Percentiles rank a stretch among this genome's conserved stretches.
Evolutionary conservation across 2,888 invertebrate species (phyloP).

Genomic region (Dexiosoma caninum): DNA sequence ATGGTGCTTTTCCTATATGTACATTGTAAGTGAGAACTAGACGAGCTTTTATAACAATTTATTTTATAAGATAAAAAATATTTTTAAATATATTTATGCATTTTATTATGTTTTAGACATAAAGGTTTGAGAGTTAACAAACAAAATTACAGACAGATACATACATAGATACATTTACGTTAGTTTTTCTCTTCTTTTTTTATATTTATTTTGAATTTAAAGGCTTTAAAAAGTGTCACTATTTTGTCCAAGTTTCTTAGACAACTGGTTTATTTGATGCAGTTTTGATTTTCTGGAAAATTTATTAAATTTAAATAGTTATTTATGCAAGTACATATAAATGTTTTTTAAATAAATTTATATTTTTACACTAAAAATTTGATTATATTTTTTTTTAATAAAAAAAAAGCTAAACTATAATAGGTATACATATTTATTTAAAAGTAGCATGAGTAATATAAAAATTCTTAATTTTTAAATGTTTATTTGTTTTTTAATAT

Average conservation of each 20-base stretch:
- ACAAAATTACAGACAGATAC: slow-evolving; percentile 54
- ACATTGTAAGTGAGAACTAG: slow-evolving; percentile 39
- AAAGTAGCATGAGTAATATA: slow-evolving; percentile 26
- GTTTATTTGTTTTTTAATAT: slow-evolving; percentile 2
- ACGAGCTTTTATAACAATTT: slow-evolving; percentile 48
- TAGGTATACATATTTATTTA: background rate
- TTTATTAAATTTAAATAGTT: background rate
- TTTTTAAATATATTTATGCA: slow-evolving; percentile 35
- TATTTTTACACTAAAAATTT: slow-evolving; percentile 9
- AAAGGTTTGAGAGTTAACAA: slow-evolving; percentile 61
- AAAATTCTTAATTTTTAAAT: slow-evolving; percentile 40
- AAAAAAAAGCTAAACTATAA: slow-evolving; percentile 26
- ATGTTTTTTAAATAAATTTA: background rate
- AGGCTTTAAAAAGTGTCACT: slow-evolving; percentile 53
- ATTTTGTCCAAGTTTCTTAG: slow-evolving; percentile 36
- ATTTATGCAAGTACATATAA: slow-evolving; percentile 3
- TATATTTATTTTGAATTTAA: slow-evolving; percentile 32
- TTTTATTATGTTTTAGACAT: slow-evolving; percentile 50
- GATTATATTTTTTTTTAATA: background rate
- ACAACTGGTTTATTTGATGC: slow-evolving; percentile 22
- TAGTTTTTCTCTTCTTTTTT: too few relatives aligned
- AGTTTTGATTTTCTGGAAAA: slow-evolving; percentile 53
- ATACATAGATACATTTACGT: slow-evolving; percentile 42
- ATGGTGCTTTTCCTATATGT: background rate
- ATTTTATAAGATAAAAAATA: slow-evolving; percentile 45